These are phyloP conservation scores for Anguilla pacifica DNA, from an alignment of 2,797 vertebrate species.

Conservation along the genomic window DNA sequence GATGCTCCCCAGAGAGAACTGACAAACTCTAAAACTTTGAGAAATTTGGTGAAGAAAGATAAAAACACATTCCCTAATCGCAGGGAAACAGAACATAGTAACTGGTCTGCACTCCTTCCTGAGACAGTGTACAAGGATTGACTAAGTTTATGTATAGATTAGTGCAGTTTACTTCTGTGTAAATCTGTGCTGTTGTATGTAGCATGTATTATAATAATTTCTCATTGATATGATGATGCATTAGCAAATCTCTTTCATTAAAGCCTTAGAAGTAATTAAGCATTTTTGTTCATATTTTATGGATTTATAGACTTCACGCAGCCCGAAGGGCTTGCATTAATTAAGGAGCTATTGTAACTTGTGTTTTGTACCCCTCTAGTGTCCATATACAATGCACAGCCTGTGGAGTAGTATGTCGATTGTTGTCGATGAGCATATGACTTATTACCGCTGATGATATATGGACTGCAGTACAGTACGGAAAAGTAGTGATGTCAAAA, in stretches of 20 bases:
- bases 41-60: not conserved
- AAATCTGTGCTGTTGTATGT: not conserved
- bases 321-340: not conserved
- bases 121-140: not conserved
- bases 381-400: not conserved
- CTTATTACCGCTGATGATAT: constrained; percentile 18
- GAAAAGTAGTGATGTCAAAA: not conserved
- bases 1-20: not conserved
- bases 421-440: not conserved
- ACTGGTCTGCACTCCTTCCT: not conserved
- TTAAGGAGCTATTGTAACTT: not conserved
- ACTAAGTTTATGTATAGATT: no score
- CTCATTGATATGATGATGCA: not conserved
- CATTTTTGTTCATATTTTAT: not conserved
- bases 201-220: not conserved
- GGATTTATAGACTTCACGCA: not conserved
- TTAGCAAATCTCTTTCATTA: not conserved
- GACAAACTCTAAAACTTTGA: not conserved
- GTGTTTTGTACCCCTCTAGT: not conserved
- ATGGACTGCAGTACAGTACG: not conserved
- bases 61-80: no score
- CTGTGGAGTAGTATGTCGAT: not conserved
- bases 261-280: not conserved
- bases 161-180: not conserved
- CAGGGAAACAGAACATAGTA: no score